These are phyloP conservation scores for Adela reaumurella DNA, from an alignment of 2,888 invertebrate species.

Conservation along the genomic window DNA sequence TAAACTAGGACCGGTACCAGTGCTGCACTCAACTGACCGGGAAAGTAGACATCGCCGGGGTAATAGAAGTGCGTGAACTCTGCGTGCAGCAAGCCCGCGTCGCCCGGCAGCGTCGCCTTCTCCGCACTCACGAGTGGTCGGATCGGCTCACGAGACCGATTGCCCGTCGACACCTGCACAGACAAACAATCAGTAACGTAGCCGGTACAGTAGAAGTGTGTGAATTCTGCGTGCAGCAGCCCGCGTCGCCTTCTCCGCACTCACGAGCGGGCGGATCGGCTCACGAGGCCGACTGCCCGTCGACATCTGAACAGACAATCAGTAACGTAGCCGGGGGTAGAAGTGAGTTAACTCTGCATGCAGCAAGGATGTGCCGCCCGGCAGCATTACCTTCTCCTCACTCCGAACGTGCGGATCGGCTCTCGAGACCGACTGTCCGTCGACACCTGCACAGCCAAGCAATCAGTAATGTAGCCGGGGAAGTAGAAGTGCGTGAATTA, in stretches of 20 bases:
- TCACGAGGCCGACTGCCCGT: slow-evolving; percentile 40
- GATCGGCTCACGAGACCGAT: slow-evolving; percentile 30
- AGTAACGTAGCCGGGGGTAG: slow-evolving; percentile 92
- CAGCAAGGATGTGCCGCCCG: slow-evolving; percentile 59
- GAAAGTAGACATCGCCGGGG: slow-evolving; percentile 85
- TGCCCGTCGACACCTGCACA: slow-evolving; percentile 42
- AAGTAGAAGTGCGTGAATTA: no score
- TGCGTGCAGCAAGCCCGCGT: slow-evolving; percentile 89
- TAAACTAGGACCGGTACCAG: no score
- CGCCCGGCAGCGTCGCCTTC: slow-evolving; percentile 81
- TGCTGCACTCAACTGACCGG: no score
- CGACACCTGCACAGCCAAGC: no score
- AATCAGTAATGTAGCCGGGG: no score
- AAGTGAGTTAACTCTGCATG: slow-evolving; percentile 96
- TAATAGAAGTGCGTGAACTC: slow-evolving; percentile 97
- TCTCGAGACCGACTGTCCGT: no score
- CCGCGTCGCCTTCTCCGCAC: slow-evolving; percentile 79
- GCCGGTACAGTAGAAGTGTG: slow-evolving; percentile 94
- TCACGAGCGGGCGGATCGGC: slow-evolving; percentile 31
- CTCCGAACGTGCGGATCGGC: no score
- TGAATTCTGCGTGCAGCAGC: slow-evolving; percentile 92
- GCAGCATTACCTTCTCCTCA: no score
- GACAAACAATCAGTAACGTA: slow-evolving; percentile 54
- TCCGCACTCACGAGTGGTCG: slow-evolving; percentile 59
- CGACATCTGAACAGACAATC: slow-evolving; percentile 28